Percentiles rank a stretch among this genome's conserved stretches.
phyloP scores from a whole-genome alignment of 1,140 invertebrate genomes.

The Agrilus planipennis region DNA sequence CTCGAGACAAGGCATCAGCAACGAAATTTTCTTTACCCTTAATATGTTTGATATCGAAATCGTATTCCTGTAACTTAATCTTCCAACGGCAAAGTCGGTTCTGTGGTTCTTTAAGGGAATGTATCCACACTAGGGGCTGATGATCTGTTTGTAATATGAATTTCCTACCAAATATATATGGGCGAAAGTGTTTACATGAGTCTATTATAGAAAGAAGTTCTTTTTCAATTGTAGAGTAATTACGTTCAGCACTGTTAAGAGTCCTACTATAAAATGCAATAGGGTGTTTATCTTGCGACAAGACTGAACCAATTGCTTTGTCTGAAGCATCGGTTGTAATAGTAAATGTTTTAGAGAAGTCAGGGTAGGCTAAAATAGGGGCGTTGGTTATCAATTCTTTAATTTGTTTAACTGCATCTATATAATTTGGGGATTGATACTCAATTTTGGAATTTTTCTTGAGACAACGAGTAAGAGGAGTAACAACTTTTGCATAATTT shows the following conservation, averaged over 20 bases:
- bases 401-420: slow-evolving; percentile 13
- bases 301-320: slow-evolving; percentile 16
- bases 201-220: slow-evolving; percentile 37
- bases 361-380: slow-evolving; percentile 18
- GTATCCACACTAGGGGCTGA: slow-evolving; percentile 34
- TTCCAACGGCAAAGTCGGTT: slow-evolving; percentile 37
- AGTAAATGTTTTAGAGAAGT: slow-evolving; percentile 16
- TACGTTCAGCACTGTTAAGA: slow-evolving; percentile 20
- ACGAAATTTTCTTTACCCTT: slow-evolving; percentile 4
- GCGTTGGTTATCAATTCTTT: slow-evolving; percentile 14
- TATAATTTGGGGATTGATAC: no score
- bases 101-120: slow-evolving; percentile 31
- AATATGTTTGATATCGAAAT: slow-evolving; percentile 29
- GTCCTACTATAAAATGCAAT: slow-evolving; percentile 20
- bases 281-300: slow-evolving; percentile 17
- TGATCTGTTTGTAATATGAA: slow-evolving; percentile 40
- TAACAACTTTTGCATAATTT: slow-evolving; percentile 20
- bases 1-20: no score
- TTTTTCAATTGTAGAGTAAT: slow-evolving; percentile 35
- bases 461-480: no score
- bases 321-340: slow-evolving; percentile 16
- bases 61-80: slow-evolving; percentile 25
- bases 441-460: no score
- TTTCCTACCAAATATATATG: slow-evolving; percentile 32
- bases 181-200: slow-evolving; percentile 32